phyloP scores from a whole-genome alignment of 2,888 invertebrate species.

The Athripsodes cinereus region DNA sequence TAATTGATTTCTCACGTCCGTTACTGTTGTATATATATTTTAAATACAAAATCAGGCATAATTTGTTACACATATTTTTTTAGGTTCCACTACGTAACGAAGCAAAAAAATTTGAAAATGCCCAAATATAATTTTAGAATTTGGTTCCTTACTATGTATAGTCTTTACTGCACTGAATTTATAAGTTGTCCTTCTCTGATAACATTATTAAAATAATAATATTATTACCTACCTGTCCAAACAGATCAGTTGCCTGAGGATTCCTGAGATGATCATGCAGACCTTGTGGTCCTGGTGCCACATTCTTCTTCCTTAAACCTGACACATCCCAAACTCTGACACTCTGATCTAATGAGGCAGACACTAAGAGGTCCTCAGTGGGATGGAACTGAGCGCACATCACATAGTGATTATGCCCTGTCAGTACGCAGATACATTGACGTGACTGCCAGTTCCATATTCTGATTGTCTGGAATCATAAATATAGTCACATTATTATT shows the following conservation, averaged over 20 bases:
- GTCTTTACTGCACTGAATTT: too few relatives aligned
- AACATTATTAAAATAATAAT: too few relatives aligned
- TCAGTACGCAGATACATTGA: slow-evolving; percentile 88
- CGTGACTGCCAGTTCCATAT: slow-evolving; percentile 99
- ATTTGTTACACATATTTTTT: too few relatives aligned
- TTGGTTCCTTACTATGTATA: too few relatives aligned
- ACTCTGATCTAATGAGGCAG: slow-evolving; percentile 96
- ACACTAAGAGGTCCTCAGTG: slow-evolving; percentile 92
- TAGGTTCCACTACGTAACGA: too few relatives aligned
- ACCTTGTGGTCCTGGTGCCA: slow-evolving; percentile 91
- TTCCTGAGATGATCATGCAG: slow-evolving; percentile 83
- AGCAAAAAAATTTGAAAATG: too few relatives aligned
- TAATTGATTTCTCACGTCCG: too few relatives aligned
- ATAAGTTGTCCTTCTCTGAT: too few relatives aligned
- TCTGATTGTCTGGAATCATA: slow-evolving; percentile 73
- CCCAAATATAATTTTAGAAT: too few relatives aligned
- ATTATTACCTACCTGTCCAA: slow-evolving; percentile 83
- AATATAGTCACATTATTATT: too few relatives aligned
- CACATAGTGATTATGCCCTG: slow-evolving; percentile 98
- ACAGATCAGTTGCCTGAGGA: slow-evolving; percentile 85
- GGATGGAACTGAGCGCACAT: slow-evolving; percentile 99
- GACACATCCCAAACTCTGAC: slow-evolving; percentile 99
- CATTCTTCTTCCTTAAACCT: slow-evolving; percentile 92
- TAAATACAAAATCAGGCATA: too few relatives aligned
- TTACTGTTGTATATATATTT: too few relatives aligned